Percentiles rank a stretch among this genome's conserved stretches.
These are phyloP conservation scores for Catharus ustulatus DNA, from an alignment of 2,797 vertebrate genomes.

Conservation along the genomic window DNA sequence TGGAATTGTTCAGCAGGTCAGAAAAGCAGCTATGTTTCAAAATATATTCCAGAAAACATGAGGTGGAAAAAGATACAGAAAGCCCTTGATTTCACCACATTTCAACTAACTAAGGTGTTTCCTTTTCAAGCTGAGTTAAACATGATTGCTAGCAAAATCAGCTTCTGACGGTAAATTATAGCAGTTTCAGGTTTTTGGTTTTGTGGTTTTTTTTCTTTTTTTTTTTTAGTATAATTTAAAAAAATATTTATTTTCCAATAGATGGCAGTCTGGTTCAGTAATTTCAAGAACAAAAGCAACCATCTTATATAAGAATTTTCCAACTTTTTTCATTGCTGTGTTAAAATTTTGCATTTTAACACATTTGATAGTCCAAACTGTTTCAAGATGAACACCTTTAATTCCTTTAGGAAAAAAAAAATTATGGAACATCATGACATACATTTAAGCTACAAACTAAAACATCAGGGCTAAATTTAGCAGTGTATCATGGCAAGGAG, in stretches of 20 bases:
- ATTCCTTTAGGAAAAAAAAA: neutral
- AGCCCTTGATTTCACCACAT: neutral
- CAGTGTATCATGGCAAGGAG: neutral
- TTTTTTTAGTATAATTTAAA: neutral
- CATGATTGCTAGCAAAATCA: neutral
- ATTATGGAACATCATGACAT: neutral
- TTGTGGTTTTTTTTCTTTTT: neutral
- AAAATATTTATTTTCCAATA: slow-evolving; percentile 73
- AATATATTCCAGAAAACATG: neutral
- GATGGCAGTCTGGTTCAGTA: slow-evolving; percentile 80
- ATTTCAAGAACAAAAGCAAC: slow-evolving; percentile 71
- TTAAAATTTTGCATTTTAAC: neutral
- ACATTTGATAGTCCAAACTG: neutral
- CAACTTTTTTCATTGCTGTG: neutral
- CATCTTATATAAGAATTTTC: slow-evolving; percentile 67
- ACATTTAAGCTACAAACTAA: neutral
- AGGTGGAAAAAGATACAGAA: neutral
- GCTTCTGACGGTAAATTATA: neutral
- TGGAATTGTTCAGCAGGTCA: neutral
- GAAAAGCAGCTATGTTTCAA: neutral
- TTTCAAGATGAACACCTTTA: neutral
- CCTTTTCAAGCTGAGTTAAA: neutral
- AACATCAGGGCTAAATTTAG: neutral
- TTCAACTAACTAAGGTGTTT: neutral
- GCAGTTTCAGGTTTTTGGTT: neutral